A percentile compares a stretch with the other conserved stretches of the same genome.
These are phyloP conservation scores for Harmothoe impar DNA, from an alignment of 2,888 invertebrate species.

Conservation along the genomic window DNA sequence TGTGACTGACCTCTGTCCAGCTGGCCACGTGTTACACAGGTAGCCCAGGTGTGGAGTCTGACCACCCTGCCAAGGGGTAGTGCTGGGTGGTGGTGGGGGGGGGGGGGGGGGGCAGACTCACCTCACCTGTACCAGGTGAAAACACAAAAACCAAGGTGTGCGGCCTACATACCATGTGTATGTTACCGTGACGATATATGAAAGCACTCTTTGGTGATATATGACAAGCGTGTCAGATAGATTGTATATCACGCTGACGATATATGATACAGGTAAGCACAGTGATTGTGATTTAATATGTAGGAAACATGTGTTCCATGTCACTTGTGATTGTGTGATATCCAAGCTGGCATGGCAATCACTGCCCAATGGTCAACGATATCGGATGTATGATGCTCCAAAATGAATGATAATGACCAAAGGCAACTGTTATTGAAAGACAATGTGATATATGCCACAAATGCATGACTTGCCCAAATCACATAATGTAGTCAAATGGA, in stretches of 20 bases:
- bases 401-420: too few species aligned
- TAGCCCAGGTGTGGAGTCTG: not conserved
- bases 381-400: too few species aligned
- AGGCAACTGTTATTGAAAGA: too few species aligned
- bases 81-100: too few species aligned
- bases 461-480: too few species aligned
- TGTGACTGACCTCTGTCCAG: conserved; percentile 5
- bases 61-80: not conserved
- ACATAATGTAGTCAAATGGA: too few species aligned
- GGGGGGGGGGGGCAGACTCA: not conserved
- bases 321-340: too few species aligned
- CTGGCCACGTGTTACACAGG: not conserved
- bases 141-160: conserved; percentile 5
- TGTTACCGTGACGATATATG: conserved; percentile 5
- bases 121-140: conserved; percentile 26
- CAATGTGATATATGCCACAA: too few species aligned
- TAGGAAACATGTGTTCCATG: too few species aligned
- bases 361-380: too few species aligned
- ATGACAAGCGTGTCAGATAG: not conserved
- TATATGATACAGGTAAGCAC: not conserved
- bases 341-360: too few species aligned
- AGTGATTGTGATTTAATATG: too few species aligned
- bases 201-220: not conserved
- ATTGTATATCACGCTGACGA: not conserved
- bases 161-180: conserved; percentile 23